A percentile compares a stretch with the other conserved stretches of the same genome.
phyloP scores from a whole-genome alignment of 2,888 invertebrate genomes.

The Zhengitettix transpicula region DNA sequence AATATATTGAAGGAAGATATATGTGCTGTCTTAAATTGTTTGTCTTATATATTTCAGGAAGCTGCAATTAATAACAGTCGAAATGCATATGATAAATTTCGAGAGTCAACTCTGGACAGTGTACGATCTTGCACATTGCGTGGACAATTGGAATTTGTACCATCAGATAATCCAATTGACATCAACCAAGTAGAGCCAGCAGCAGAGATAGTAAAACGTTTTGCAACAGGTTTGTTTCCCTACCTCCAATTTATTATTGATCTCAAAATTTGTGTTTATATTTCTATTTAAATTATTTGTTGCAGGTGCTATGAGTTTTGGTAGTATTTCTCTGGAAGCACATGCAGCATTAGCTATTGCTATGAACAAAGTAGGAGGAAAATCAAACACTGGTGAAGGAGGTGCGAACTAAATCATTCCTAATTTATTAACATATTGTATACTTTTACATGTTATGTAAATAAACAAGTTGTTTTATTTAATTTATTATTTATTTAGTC shows the following conservation, averaged over 20 bases:
- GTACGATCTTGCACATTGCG: constrained; percentile 74
- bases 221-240: constrained; percentile 51
- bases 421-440: constrained; percentile 18
- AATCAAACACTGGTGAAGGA: constrained; percentile 98
- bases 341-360: constrained; percentile 89
- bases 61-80: constrained; percentile 67
- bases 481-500: too few relatives aligned
- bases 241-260: constrained; percentile 19
- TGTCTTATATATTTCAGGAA: constrained; percentile 39
- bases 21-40: too few relatives aligned
- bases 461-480: too few relatives aligned
- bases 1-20: too few relatives aligned
- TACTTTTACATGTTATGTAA: too few relatives aligned
- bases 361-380: constrained; percentile 94
- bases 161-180: constrained; percentile 59
- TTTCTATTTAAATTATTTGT: constrained; percentile 8
- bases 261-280: too few relatives aligned
- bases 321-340: constrained; percentile 91
- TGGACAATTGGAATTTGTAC: constrained; percentile 80
- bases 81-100: constrained; percentile 68
- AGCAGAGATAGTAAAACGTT: constrained; percentile 86
- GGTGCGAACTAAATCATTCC: constrained; percentile 28
- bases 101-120: constrained; percentile 74
- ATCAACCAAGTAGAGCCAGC: constrained; percentile 85
- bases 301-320: constrained; percentile 88